phyloP scores from a whole-genome alignment of 23 tunicate genomes.

The Trididemnum clinides region DNA sequence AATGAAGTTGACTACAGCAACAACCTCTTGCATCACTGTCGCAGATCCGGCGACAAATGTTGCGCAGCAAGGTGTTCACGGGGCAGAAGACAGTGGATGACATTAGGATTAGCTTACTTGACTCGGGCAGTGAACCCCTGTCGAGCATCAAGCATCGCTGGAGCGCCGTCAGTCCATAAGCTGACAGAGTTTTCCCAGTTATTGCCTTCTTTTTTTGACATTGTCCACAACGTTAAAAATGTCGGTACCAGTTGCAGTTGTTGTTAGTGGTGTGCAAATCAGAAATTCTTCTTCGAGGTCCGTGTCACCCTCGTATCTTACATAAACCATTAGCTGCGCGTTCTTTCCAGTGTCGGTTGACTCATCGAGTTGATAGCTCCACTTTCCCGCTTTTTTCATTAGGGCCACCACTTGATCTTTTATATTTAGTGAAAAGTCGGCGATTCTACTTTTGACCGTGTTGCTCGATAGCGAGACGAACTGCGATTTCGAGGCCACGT shows the following conservation, averaged over 20 bases:
- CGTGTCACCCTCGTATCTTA: slow-evolving; percentile 55
- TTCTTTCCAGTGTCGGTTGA: slow-evolving; percentile 65
- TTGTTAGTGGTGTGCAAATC: slow-evolving; percentile 53
- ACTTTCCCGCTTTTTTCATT: slow-evolving; percentile 44
- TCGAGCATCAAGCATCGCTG: slow-evolving; percentile 66
- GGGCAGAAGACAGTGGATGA: slow-evolving; percentile 45
- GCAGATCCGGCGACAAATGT: slow-evolving; percentile 1
- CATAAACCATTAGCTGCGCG: slow-evolving; percentile 57
- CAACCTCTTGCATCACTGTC: slow-evolving; percentile 67
- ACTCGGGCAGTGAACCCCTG: slow-evolving; percentile 48
- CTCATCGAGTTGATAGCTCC: slow-evolving; percentile 80
- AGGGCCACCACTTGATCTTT: slow-evolving; percentile 46
- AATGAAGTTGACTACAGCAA: slow-evolving; percentile 57
- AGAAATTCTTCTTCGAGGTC: slow-evolving; percentile 67
- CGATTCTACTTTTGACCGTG: slow-evolving; percentile 52
- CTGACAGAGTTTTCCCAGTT: slow-evolving; percentile 65
- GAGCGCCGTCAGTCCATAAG: slow-evolving; percentile 67
- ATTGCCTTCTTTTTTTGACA: slow-evolving; percentile 39
- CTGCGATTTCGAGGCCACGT: slow-evolving; percentile 70
- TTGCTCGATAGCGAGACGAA: slow-evolving; percentile 54
- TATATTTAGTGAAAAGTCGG: slow-evolving; percentile 50
- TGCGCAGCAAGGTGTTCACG: too few relatives aligned
- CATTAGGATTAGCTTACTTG: background rate
- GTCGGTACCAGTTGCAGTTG: slow-evolving; percentile 50
- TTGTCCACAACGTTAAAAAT: slow-evolving; percentile 19